A percentile compares a stretch with the other conserved stretches of the same genome.
phyloP scores from a whole-genome alignment of 2,888 invertebrate genomes.

The Choreutis nemorana region DNA sequence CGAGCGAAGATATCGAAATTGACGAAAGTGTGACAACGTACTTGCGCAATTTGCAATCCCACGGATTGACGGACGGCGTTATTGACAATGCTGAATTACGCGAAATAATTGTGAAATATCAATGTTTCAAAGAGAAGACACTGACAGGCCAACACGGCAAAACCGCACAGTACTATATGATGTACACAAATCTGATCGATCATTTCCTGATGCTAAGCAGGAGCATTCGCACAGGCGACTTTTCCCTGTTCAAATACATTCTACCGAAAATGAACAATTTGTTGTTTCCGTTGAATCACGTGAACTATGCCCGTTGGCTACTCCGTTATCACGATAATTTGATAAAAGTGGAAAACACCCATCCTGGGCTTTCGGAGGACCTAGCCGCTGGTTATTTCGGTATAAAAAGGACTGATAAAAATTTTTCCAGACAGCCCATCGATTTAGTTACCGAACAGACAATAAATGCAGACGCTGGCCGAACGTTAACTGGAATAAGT shows the following conservation, averaged over 20 bases:
- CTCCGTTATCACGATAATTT: constrained; percentile 14
- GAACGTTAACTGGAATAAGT: constrained; percentile 17
- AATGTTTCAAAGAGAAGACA: constrained; percentile 5
- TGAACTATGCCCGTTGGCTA: constrained; percentile 14
- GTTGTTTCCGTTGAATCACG: constrained; percentile 13
- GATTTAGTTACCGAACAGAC: constrained; percentile 21
- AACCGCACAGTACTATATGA: constrained; percentile 10
- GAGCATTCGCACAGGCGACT: constrained; percentile 11
- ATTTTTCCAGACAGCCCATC: constrained; percentile 16
- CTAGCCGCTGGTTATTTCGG: constrained; percentile 13
- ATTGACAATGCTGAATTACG: no score
- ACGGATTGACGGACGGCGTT: no score
- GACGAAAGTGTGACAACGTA: constrained; percentile 4
- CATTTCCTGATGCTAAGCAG: constrained; percentile 3
- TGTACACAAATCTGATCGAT: constrained; percentile 7
- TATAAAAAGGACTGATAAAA: constrained; percentile 12
- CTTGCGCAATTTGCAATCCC: no score
- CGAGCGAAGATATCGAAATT: no score
- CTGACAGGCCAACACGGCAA: constrained; percentile 9
- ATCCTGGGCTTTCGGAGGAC: constrained; percentile 11
- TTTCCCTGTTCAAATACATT: constrained; percentile 6
- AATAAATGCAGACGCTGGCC: constrained; percentile 24
- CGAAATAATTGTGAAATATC: constrained; percentile 5
- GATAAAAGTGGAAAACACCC: constrained; percentile 11
- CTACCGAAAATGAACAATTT: constrained; percentile 12